Percentiles rank a stretch among this genome's conserved stretches.
Evolutionary conservation across 2,113 vertebrate genomes (phyloP).

Genomic region (Apodemus sylvaticus): DNA sequence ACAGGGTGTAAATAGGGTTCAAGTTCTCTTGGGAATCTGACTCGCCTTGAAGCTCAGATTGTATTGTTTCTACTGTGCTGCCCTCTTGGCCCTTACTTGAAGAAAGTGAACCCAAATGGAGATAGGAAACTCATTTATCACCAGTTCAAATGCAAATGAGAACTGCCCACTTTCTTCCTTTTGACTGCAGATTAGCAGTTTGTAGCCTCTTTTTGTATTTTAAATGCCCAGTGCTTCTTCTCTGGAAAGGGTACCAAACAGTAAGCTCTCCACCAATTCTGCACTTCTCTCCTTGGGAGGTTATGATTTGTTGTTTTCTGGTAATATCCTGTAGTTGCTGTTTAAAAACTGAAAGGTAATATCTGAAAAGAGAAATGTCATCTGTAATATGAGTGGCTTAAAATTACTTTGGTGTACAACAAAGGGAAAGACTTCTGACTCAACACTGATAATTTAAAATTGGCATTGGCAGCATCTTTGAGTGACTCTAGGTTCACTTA

Average conservation of each 20-base stretch:
- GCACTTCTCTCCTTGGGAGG: background rate
- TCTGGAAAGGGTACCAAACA: conserved; percentile 9
- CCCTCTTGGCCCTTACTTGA: background rate
- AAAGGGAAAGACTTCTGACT: background rate
- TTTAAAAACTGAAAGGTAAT: conserved; percentile 1
- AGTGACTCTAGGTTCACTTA: background rate
- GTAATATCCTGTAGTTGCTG: background rate
- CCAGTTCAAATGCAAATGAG: conserved; percentile 73
- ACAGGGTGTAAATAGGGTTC: conserved; percentile 60
- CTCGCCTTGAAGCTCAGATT: background rate
- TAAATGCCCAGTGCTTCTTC: conserved; percentile 56
- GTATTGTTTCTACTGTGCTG: background rate
- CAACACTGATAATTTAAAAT: background rate
- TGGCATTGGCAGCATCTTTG: background rate
- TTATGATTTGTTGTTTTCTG: conserved; percentile 44
- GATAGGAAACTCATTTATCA: conserved; percentile 70
- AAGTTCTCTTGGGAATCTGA: conserved; percentile 5
- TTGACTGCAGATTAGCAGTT: conserved; percentile 64
- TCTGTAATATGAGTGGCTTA: conserved; percentile 46
- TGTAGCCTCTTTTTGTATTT: conserved; percentile 48
- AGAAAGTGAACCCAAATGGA: conserved; percentile 30
- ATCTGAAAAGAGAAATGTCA: background rate
- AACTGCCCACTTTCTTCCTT: conserved; percentile 37
- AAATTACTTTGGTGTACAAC: conserved; percentile 8
- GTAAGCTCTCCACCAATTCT: conserved; percentile 17